Conservation (phyloP, 2,113 vertebrate species). For the Amia ocellicauda region DNA sequence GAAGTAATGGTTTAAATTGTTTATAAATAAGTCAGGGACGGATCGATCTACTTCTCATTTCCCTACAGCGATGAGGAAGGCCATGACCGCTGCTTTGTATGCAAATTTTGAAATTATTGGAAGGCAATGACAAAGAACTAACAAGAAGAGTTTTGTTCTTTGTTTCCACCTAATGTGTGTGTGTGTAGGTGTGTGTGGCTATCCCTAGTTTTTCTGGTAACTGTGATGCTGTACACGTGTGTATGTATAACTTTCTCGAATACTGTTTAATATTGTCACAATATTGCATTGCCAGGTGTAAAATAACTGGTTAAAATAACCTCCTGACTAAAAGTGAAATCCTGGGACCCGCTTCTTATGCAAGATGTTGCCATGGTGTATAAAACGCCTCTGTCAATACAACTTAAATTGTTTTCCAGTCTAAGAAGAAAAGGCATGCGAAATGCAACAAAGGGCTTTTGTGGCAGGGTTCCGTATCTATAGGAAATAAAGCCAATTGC, state of each 20-base stretch:
- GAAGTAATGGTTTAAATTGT: too few relatives aligned
- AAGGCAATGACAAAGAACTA: not conserved
- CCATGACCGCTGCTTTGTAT: conserved; percentile 7
- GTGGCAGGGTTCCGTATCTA: not conserved
- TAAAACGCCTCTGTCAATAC: not conserved
- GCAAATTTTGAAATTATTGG: not conserved
- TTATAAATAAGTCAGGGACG: too few relatives aligned
- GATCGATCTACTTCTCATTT: not conserved
- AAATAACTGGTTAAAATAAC: not conserved
- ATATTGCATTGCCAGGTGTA: too few relatives aligned
- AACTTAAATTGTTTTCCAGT: not conserved
- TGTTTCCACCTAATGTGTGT: too few relatives aligned
- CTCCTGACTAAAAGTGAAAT: not conserved
- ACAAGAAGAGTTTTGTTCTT: too few relatives aligned
- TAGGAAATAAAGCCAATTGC: not conserved
- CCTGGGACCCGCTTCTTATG: not conserved
- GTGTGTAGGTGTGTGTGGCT: too few relatives aligned
- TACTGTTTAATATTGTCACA: too few relatives aligned
- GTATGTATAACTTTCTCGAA: too few relatives aligned
- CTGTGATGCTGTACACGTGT: too few relatives aligned
- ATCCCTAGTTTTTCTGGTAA: too few relatives aligned
- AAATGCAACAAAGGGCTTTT: not conserved
- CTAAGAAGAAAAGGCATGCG: not conserved
- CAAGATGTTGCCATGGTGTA: conserved; percentile 1
- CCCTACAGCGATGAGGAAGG: conserved; percentile 3